Evolutionary conservation across 2,797 vertebrate genomes (phyloP).

Genomic region (Lagodon rhomboides): DNA sequence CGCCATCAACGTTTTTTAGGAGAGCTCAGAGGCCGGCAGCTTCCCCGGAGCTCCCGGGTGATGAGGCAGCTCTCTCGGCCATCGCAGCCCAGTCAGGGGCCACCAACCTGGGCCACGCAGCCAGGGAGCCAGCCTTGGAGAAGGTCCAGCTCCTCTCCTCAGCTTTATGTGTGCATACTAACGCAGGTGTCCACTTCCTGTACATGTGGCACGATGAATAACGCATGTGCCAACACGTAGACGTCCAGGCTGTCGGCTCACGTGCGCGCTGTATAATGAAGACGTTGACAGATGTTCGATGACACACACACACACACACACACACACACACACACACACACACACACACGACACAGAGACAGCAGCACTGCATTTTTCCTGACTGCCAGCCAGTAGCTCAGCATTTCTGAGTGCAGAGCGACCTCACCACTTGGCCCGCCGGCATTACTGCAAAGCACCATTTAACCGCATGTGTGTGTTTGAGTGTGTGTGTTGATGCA

Average conservation of each 20-base stretch:
- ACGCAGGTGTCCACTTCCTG: slow-evolving; percentile 1
- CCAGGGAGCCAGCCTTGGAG: slow-evolving; percentile 44
- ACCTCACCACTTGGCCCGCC: slow-evolving; percentile 57
- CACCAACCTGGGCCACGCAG: slow-evolving; percentile 61
- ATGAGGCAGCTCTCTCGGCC: slow-evolving; percentile 55
- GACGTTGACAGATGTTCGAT: slow-evolving; percentile 45
- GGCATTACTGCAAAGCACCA: slow-evolving; percentile 57
- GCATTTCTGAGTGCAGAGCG: slow-evolving; percentile 58
- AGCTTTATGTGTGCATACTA: slow-evolving; percentile 25
- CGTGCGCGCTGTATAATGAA: slow-evolving; percentile 16
- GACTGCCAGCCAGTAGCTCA: slow-evolving; percentile 45
- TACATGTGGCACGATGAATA: slow-evolving; percentile 40
- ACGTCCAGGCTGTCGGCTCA: slow-evolving; percentile 30
- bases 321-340: not conserved
- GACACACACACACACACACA: not conserved
- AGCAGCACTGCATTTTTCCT: slow-evolving; percentile 41
- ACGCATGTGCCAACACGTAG: slow-evolving; percentile 29
- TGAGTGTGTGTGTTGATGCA: not conserved
- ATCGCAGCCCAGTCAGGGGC: slow-evolving; percentile 53
- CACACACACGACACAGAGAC: slow-evolving; percentile 5
- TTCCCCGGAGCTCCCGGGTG: slow-evolving; percentile 50
- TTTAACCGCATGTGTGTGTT: slow-evolving; percentile 41
- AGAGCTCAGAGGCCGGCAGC: slow-evolving; percentile 32
- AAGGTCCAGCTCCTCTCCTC: slow-evolving; percentile 38
- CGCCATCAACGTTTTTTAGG: slow-evolving; percentile 1